Base-by-base conservation (phyloP, 2,888 invertebrate species). In the Eristalinus aeneus region DNA sequence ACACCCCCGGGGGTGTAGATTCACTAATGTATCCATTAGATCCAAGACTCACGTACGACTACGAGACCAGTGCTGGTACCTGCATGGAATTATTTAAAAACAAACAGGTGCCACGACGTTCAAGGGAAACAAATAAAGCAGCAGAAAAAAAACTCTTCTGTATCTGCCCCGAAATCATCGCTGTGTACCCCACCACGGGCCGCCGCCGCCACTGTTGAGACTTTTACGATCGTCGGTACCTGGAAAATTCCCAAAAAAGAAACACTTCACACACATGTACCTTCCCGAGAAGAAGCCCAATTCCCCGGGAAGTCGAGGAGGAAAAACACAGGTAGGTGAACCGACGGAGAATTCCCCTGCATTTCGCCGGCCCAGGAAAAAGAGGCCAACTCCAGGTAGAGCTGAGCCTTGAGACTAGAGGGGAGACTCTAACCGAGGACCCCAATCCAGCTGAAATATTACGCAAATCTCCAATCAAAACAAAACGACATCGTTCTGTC, bases 241-340 rank as follows among this genome's bases (percentile, higher is more conserved):
- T 2, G 4, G 56, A 68, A 68, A 32, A 68, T 68, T 68, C n/a
- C 27, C 2, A 27, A 27, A 27, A 27, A 27, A 16, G 31, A 54
- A 27, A 31, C 27, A 46, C 16, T 46, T 8, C 46, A 46, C 46
- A 39, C 12, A 46, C 8, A 8, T 60, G 23, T 16, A 20, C 16
- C 58, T 69, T 34, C 16, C 34, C 20, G n/a, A 60, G 27, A 46
- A 58, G 39, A 71, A 71, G n/a, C n/a, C 46, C 58, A 58, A n/a
- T 60, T 58, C 31, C 31, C 53, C 53, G 6, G 5, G 46, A 16
- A 68, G 36, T 16, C 12, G 9, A 64, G 27, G 12, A 74, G 27
- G 20, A 76, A 61, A 27, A 76, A 68, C 76, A 36, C 76, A 76
- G 76, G 76, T 76, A 65, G 63, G 54, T 58, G 69, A 54, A 23